Evolutionary conservation across 37 sponge, comb jelly and placozoan genomes (phyloP).

Genomic region (Halichondria panicea): DNA sequence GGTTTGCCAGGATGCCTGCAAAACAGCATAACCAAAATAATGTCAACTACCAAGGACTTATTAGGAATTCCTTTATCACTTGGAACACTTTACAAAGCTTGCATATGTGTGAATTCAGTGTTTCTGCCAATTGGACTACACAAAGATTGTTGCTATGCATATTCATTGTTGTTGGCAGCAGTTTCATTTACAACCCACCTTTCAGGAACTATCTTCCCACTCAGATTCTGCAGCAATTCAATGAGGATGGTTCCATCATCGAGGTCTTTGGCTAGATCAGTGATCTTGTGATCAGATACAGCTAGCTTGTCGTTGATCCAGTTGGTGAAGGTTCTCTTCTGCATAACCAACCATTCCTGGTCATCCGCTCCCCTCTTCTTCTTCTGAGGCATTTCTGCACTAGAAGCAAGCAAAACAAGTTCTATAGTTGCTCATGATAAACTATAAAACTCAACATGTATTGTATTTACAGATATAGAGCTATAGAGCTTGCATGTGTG

Average conservation of each 20-base stretch:
- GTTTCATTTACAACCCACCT: slow-evolving; percentile 45
- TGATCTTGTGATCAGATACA: slow-evolving; percentile 47
- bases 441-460: too few species aligned
- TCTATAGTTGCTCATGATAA: too few species aligned
- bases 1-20: slow-evolving; percentile 71
- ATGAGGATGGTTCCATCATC: slow-evolving; percentile 83
- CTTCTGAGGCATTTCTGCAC: too few species aligned
- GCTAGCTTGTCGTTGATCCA: slow-evolving; percentile 81
- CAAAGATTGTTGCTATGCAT: too few species aligned
- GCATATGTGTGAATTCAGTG: background rate
- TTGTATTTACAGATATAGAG: too few species aligned
- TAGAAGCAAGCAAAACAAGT: too few species aligned
- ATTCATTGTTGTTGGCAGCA: too few species aligned
- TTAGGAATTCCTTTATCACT: too few species aligned
- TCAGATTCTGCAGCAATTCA: slow-evolving; percentile 71
- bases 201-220: slow-evolving; percentile 59
- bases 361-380: too few species aligned
- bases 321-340: slow-evolving; percentile 76
- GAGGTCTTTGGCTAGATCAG: slow-evolving; percentile 68
- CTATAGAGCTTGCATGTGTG: too few species aligned
- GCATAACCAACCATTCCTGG: slow-evolving; percentile 76
- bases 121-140: too few species aligned
- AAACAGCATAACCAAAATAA: background rate
- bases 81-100: background rate
- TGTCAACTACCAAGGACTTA: too few species aligned